These are phyloP conservation scores for Nephrotoma guestfalica DNA, from an alignment of 2,888 invertebrate species.

Conservation along the genomic window DNA sequence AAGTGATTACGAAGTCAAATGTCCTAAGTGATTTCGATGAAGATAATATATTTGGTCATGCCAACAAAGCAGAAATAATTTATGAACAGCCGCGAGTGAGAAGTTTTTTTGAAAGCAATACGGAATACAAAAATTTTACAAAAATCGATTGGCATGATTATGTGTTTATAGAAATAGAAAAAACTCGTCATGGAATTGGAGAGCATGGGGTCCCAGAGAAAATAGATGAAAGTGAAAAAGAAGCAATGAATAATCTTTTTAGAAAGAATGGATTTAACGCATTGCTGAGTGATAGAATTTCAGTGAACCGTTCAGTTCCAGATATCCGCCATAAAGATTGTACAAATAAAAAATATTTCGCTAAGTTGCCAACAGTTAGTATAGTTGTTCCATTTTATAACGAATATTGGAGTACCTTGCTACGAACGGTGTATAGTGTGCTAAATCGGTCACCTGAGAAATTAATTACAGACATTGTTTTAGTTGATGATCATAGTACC, in stretches of 20 bases:
- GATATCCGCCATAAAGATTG: constrained; percentile 59
- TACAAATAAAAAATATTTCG: constrained; percentile 48
- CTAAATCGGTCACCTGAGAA: constrained; percentile 65
- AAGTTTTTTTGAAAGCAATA: constrained; percentile 8
- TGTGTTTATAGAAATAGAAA: constrained; percentile 44
- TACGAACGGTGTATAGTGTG: constrained; percentile 67
- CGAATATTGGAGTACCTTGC: constrained; percentile 76
- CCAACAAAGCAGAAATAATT: not conserved
- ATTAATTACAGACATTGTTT: constrained; percentile 68
- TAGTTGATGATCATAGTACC: constrained; percentile 77
- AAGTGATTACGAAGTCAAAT: not conserved
- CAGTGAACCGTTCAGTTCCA: constrained; percentile 68
- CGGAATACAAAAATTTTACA: constrained; percentile 17
- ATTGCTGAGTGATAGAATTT: constrained; percentile 76
- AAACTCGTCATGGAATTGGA: constrained; percentile 45
- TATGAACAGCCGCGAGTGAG: constrained; percentile 7
- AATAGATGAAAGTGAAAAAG: constrained; percentile 43
- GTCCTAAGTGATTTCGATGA: not conserved
- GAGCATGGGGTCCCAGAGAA: constrained; percentile 57
- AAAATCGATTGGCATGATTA: constrained; percentile 73
- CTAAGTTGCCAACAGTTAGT: constrained; percentile 61
- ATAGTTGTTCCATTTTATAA: constrained; percentile 88
- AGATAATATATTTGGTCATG: not conserved
- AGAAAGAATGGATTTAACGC: constrained; percentile 89
- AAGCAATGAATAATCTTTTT: constrained; percentile 53